Base-by-base conservation (phyloP, 2,888 invertebrate genomes). In the Liodrosophila aerea region DNA sequence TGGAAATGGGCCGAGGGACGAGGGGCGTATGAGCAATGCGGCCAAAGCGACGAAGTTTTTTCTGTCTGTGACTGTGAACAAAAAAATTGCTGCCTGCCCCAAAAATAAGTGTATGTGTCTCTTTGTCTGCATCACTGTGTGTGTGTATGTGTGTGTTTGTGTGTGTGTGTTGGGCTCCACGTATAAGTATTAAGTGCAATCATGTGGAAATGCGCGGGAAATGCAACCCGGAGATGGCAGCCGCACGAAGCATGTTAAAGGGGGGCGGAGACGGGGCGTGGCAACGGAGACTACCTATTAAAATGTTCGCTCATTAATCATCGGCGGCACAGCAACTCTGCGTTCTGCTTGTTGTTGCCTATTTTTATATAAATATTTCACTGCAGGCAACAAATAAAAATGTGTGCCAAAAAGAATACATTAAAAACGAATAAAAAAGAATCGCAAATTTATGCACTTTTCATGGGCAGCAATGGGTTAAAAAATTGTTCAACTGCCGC, bases 241-340 rank as follows among this genome's bases (percentile, higher is more conserved):
- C 44, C 27, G 71, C 31, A 31, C 29, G 60, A 40, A 11, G 41
- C 49, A 39, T 33, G 43, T 12, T 5, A 39, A 53, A 43, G 45
- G 39, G 40, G 49, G 45, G 16, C 16, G 54, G 45, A 11, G 37
- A n/a, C n/a, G 22, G 22, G 22, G 22, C 22, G 22, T 22, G n/a
- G 22, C 22, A 37, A 18, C 72, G 77, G 76, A 82, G 80, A 82
- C 82, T 72, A 74, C 83, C 85, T 85, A 82, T 82, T 82, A 82
- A 82, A 85, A 82, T 85, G 73, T 76, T 63, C 76, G 69, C 76
- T 85, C 81, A 82, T 82, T 82, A 82, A 82, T 82, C 81, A 82
- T 82, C 74, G 70, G 64, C 74, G 70, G 64, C 69, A 44, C 64
- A 49, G 74, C 29, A 50, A 47, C 50, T 60, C 31, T 54, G 56